Base-by-base conservation (phyloP, 2,888 invertebrate species). In the Camptogramma bilineatum region DNA sequence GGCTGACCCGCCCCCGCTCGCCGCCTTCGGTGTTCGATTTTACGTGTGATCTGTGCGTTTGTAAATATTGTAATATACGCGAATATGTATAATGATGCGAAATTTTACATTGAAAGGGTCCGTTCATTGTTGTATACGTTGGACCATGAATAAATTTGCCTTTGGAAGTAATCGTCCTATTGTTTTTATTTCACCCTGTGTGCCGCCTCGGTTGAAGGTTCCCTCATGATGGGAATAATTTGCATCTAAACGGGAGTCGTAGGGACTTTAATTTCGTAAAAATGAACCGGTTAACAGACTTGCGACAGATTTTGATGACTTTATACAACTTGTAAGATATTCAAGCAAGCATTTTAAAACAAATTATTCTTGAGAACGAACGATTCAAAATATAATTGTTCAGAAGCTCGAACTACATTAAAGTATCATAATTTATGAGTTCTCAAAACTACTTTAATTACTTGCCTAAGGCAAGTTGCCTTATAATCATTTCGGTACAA, bases 71-170 rank as follows among this genome's bases (percentile, higher is more conserved):
- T 92, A 93, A 85, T 85, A 88, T 90, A 86, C 75, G 76, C 78
- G 82, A 85, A 78, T 87, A 71, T 80, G 86, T 84, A 85, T 70
- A 80, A 85, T 85, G 82, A 89, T 86, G 90, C 88, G 77, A 89
- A 87, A 90, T 90, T 92, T 91, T 90, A 91, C 90, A 92, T 88
- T 90, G 86, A 89, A 91, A 88, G 82, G 92, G 91, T 92, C 91
- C 91, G 89, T 90, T 91, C 89, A 90, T 88, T 89, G 86, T 88
- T 66, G 91, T 92, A 91, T 91, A 91, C 90, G 88, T 89, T 88
- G 91, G 92, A 91, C 91, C 92, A 91, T 86, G 82, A 92, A 90
- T 91, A 90, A 93, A 90, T 88, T 90, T 91, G 91, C 91, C 91
- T 92, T 92, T 91, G 84, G 82, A 88, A 79, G 80, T 71, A 72